Evolutionary conservation across 2,113 vertebrate genomes (phyloP).

Genomic region (Gnathonemus echidnorhynchus): DNA sequence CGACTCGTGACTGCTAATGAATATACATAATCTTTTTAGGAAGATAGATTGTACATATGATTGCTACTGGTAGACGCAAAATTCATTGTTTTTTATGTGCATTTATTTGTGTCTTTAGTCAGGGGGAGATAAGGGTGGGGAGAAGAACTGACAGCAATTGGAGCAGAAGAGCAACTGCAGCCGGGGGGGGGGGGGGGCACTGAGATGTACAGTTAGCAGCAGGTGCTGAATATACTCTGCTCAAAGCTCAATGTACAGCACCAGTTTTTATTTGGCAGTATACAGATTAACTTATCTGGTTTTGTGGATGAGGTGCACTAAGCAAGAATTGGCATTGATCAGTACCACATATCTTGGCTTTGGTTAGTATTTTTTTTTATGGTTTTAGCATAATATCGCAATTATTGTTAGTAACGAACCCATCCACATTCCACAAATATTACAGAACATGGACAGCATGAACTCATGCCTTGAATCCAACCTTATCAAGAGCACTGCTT

Average conservation of each 20-base stretch:
- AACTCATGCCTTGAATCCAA: slow-evolving; percentile 6
- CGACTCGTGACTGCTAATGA: not conserved
- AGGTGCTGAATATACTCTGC: not conserved
- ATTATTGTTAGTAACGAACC: not conserved
- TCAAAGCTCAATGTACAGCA: not conserved
- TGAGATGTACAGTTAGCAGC: not conserved
- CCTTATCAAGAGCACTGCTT: slow-evolving; percentile 5
- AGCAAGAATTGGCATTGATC: not conserved
- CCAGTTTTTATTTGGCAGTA: not conserved
- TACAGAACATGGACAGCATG: not conserved
- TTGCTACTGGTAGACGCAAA: not conserved
- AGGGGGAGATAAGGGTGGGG: slow-evolving; percentile 51
- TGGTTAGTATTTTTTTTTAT: not conserved
- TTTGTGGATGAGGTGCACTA: not conserved
- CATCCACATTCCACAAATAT: not conserved
- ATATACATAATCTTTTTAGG: not conserved
- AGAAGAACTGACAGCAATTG: slow-evolving; percentile 50
- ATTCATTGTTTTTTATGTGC: not conserved
- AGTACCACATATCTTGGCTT: not conserved
- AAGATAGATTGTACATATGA: not conserved
- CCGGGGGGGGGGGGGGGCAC: not conserved
- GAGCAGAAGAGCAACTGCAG: slow-evolving; percentile 20
- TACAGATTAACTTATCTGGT: slow-evolving; percentile 4
- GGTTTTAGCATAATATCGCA: not conserved
- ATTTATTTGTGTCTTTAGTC: slow-evolving; percentile 41